Evolutionary conservation across 2,797 vertebrate species (phyloP).

Genomic region (Leucoraja ocellata): DNA sequence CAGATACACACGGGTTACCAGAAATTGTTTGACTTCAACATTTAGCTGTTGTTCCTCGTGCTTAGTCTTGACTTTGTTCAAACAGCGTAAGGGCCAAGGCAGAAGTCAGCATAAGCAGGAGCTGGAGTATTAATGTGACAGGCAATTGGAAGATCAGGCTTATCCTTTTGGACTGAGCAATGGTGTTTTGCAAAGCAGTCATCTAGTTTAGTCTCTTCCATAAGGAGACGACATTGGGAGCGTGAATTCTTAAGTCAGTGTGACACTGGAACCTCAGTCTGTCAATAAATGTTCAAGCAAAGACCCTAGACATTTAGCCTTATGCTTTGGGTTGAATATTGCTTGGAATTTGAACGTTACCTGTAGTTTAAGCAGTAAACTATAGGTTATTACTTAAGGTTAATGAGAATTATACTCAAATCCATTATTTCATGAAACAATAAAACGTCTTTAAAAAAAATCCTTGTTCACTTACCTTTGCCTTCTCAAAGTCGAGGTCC

Average conservation of each 20-base stretch:
- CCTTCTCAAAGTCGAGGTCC: slow-evolving; percentile 94
- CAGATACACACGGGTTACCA: too few relatives aligned
- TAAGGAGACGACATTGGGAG: too few relatives aligned
- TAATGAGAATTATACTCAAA: background rate
- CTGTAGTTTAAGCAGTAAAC: background rate
- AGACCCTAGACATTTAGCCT: background rate
- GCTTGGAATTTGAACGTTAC: background rate
- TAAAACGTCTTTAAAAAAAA: background rate
- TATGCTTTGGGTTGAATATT: background rate
- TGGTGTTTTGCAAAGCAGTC: too few relatives aligned
- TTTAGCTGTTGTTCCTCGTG: too few relatives aligned
- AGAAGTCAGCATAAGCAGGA: too few relatives aligned
- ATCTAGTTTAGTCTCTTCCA: too few relatives aligned
- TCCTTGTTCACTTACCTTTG: slow-evolving; percentile 68
- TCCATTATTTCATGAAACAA: background rate
- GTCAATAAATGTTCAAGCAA: background rate
- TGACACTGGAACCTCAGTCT: background rate
- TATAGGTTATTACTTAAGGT: background rate
- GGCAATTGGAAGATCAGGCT: too few relatives aligned
- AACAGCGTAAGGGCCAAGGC: too few relatives aligned
- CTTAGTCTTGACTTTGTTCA: too few relatives aligned
- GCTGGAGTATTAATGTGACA: too few relatives aligned
- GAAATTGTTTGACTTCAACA: too few relatives aligned
- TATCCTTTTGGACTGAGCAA: too few relatives aligned
- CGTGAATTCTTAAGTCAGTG: background rate